Percentiles rank a stretch among this genome's conserved stretches.
Evolutionary conservation across 2,113 vertebrate species (phyloP).

Genomic region (Neomonachus schauinslandi): DNA sequence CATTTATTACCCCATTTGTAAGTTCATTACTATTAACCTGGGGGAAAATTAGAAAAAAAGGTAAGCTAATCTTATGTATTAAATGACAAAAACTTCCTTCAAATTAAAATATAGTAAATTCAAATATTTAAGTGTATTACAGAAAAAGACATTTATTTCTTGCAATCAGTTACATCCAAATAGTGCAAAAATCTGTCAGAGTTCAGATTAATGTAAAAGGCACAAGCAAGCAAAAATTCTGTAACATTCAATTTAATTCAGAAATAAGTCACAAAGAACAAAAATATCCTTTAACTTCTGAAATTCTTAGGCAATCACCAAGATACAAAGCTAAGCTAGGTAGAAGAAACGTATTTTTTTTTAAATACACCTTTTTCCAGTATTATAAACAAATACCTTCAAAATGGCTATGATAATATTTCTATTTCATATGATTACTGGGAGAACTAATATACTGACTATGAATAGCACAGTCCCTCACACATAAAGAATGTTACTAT

Average conservation of each 20-base stretch:
- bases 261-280: neutral
- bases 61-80: conserved; percentile 59
- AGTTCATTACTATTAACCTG: conserved; percentile 99
- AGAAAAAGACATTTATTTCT: conserved; percentile 17
- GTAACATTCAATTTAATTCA: conserved; percentile 5
- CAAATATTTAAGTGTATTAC: neutral
- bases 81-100: conserved; percentile 33
- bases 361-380: neutral
- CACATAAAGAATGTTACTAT: neutral
- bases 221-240: conserved; percentile 6
- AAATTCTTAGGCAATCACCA: neutral
- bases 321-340: neutral
- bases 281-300: neutral
- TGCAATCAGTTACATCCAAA: neutral
- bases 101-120: conserved; percentile 24
- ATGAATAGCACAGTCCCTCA: neutral
- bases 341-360: neutral
- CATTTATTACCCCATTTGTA: conserved; percentile 99
- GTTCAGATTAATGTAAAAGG: neutral
- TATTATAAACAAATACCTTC: neutral
- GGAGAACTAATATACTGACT: neutral
- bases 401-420: neutral
- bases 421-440: neutral
- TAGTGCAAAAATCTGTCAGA: neutral
- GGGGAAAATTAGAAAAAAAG: conserved; percentile 60